Evolutionary conservation across 2,113 vertebrate genomes (phyloP), one percentile per base, ranked within the genome.

Genomic region (Tauraco erythrolophus): DNA sequence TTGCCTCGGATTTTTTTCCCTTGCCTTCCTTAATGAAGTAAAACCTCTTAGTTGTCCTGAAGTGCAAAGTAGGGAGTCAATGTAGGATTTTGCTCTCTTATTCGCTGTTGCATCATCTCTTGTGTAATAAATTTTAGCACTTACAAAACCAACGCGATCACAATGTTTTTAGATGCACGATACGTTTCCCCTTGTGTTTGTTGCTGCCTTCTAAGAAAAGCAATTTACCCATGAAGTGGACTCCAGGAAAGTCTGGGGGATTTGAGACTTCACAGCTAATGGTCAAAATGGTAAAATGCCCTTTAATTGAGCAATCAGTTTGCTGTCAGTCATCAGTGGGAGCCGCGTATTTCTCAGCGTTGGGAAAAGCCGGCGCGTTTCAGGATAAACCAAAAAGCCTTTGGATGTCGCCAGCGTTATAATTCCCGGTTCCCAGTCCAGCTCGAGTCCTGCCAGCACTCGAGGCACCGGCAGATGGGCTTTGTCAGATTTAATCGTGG

Each of bases 51-150:
- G 92, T 57, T 94, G 80, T 93, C 96, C 96, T 70, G 54, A 94
- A 77, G 68, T 93, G 80, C 94, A 92, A 88, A 82, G 89, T 84
- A 92, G 74, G 88, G 93, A 94, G 80, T 96, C 92, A 76, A 50
- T 90, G 95, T 96, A 78, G 95, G 93, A 56, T 92, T 91, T 70
- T 94, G 86, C 97, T 97, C 90, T 97, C 96, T 94, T 93, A 41
- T 27, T 93, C 9, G 46, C 95, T 95, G 87, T 95, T 79, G 96
- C 95, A 84, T 93, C 95, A 84, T 62, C 69, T 77, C 94, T 84
- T 51, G 96, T 98, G 95, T 98, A 98, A 98, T 98, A 97, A 98
- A 98, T 88, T 76, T 88, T 84, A 97, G 98, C 97, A 89, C 84
- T 97, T 92, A 89, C 57, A 84, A 82, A 53, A 43, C 62, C 11